A percentile compares a stretch with the other conserved stretches of the same genome.
Evolutionary conservation across 92 coral and sea anemone species (phyloP).

Genomic region (Umimayanthus kanabou): DNA sequence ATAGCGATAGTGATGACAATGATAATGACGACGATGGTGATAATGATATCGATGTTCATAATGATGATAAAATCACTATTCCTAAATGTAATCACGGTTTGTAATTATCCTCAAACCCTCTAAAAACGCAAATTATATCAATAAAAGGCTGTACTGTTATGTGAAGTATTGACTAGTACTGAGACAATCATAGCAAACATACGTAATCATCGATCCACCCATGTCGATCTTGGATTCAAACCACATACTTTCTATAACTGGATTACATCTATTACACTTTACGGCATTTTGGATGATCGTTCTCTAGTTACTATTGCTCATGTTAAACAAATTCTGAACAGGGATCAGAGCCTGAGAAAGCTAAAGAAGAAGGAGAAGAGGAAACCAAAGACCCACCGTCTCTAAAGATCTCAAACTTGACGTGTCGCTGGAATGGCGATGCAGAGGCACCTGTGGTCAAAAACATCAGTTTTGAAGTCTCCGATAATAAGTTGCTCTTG

Average conservation of each 20-base stretch:
- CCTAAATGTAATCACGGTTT: not conserved
- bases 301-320: not conserved
- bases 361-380: slow-evolving; percentile 16
- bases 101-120: no score
- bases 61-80: not conserved
- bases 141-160: no score
- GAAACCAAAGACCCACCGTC: slow-evolving; percentile 27
- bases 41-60: no score
- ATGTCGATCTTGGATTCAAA: no score
- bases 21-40: not conserved
- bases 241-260: no score
- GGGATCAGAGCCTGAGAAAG: slow-evolving; percentile 27
- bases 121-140: not conserved
- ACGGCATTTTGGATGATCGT: not conserved
- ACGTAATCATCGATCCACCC: not conserved
- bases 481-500: slow-evolving; percentile 56
- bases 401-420: slow-evolving; percentile 54
- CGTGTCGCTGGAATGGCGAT: slow-evolving; percentile 89
- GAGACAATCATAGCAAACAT: not conserved
- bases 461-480: slow-evolving; percentile 65
- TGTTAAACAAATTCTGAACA: not conserved
- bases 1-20: not conserved
- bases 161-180: not conserved
- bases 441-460: slow-evolving; percentile 74
- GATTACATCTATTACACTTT: not conserved